Evolutionary conservation across 2,888 invertebrate species (phyloP).

Genomic region (Platycnemis pennipes): DNA sequence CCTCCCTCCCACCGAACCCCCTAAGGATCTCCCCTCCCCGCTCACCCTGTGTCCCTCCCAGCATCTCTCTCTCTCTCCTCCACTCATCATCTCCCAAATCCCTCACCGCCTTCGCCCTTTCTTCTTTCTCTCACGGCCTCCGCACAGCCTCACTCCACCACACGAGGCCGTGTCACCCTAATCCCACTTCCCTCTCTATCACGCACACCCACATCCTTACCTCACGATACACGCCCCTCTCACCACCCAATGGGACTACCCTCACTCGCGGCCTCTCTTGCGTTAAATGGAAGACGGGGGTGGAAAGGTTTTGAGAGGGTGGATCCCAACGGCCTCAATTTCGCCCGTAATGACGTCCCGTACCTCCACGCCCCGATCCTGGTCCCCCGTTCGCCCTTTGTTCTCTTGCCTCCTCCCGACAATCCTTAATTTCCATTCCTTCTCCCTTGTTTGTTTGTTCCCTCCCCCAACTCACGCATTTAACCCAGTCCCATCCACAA

Average conservation of each 20-base stretch:
- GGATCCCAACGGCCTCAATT: neutral
- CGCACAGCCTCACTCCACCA: neutral
- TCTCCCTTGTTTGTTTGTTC: neutral
- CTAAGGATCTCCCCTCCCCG: neutral
- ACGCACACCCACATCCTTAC: neutral
- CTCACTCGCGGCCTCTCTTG: neutral
- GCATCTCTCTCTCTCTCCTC: neutral
- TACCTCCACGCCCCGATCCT: neutral
- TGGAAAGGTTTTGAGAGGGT: neutral
- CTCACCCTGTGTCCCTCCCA: neutral
- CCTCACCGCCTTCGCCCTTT: neutral
- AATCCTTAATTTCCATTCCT: neutral
- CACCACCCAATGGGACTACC: neutral
- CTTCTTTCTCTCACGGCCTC: neutral
- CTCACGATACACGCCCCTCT: neutral
- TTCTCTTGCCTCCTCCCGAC: neutral
- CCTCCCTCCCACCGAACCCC: neutral
- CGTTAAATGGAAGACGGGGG: conserved; percentile 28
- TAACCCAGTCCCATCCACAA: too few species aligned
- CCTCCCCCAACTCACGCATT: neutral
- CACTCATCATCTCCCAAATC: conserved; percentile 23
- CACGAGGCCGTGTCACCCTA: conserved; percentile 7
- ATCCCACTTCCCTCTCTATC: neutral
- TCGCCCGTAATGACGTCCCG: neutral
- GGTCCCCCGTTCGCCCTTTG: neutral